Conservation (phyloP, 1,140 invertebrate species). For the Drosophila carrolli region DNA sequence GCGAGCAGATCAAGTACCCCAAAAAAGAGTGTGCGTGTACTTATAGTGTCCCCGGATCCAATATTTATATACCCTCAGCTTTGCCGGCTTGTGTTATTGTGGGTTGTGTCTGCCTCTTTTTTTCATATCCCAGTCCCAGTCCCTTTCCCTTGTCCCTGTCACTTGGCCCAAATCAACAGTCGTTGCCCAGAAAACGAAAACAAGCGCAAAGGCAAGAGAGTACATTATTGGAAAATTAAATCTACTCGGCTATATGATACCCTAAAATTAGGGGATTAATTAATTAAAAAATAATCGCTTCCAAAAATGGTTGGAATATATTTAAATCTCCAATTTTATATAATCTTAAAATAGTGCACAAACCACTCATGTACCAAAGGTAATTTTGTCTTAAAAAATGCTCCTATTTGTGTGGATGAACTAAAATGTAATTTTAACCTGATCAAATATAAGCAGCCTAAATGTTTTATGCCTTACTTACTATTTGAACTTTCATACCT, state of each 20-base stretch:
- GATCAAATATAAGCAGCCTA: not conserved
- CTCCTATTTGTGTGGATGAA: too few relatives aligned
- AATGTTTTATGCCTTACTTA: constrained; percentile 1
- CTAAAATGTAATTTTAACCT: too few relatives aligned
- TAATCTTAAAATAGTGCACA: too few relatives aligned
- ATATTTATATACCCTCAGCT: constrained; percentile 37
- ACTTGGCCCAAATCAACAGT: constrained; percentile 12
- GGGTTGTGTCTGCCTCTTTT: constrained; percentile 1
- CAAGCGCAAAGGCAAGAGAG: not conserved
- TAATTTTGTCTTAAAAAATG: too few relatives aligned
- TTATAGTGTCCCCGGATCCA: constrained; percentile 19
- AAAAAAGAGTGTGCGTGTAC: constrained; percentile 16
- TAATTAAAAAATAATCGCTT: not conserved
- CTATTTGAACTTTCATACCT: not conserved
- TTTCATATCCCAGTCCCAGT: not conserved
- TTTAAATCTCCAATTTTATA: too few relatives aligned
- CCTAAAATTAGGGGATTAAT: not conserved
- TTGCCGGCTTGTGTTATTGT: constrained; percentile 14
- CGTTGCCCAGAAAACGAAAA: constrained; percentile 22
- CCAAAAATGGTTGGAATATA: too few relatives aligned
- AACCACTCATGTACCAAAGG: too few relatives aligned
- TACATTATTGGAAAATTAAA: not conserved
- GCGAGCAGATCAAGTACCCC: constrained; percentile 17
- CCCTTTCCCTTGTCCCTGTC: not conserved
- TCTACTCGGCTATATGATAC: not conserved